Base-by-base conservation (phyloP, 2,888 invertebrate species). In the Leucophenga montana region DNA sequence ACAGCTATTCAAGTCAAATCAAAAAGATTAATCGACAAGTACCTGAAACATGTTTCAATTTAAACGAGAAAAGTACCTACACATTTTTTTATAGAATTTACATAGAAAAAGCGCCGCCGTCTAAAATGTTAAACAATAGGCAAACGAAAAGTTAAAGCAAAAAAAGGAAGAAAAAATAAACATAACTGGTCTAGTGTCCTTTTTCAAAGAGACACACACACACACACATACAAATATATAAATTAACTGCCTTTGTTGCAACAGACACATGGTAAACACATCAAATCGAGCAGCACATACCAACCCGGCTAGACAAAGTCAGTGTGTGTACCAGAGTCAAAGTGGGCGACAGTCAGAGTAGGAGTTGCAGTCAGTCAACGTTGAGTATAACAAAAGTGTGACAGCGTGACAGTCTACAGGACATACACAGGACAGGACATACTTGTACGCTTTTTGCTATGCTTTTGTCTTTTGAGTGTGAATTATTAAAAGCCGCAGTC, bases 261-360 rank as follows among this genome's bases (percentile, higher is more conserved):
- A 64, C 80, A 82, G 82, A 82, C 82, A 82, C 79, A 80, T 83
- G 84, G 83, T 83, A 83, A 83, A 83, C 82, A 84, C 77, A 82
- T 84, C 84, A 83, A 77, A 84, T 83, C 84, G 84, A 77, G 78
- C 76, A 77, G 78, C 76, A 78, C 77, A 71, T 76, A 77, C 77
- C 75, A 78, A 78, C 82, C 82, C 79, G 77, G 83, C 59, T 27
- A 27, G 27, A 27, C 27, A 27, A 39, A 39, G 61, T 13, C 33
- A 61, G 54, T 8, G 22, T 8, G 22, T 20, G 54, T 22, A 54
- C 5, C 18, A 22, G 61, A 39, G 44, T 61, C 39, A 39, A 39
- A 61, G 61, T 61, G 3, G 11, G n/a, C n/a, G n/a, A n/a, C n/a
- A n/a, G n/a, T n/a, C 39, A 39, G 39, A 39, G 39, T 39, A 3